phyloP scores from a whole-genome alignment of 2,113 vertebrate species.

The Ramphastos sulfuratus region DNA sequence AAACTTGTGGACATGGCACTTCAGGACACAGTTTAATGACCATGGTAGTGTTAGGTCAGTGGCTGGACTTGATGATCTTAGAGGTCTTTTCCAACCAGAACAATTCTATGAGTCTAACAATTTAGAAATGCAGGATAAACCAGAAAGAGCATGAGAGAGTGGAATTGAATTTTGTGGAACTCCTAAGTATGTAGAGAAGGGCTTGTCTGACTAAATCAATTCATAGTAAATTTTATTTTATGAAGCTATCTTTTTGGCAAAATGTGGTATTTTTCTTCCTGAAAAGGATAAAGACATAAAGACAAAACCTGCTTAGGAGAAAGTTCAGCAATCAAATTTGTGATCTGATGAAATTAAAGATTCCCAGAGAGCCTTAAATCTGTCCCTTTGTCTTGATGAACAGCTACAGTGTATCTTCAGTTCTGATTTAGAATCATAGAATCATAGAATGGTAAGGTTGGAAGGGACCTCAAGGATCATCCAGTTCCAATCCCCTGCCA shows the following conservation, averaged over 20 bases:
- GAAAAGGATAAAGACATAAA: neutral
- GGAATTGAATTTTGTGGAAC: neutral
- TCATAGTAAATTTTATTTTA: neutral
- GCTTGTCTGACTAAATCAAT: neutral
- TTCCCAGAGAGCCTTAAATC: slow-evolving; percentile 4
- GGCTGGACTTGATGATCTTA: too few species aligned
- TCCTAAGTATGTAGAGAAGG: neutral
- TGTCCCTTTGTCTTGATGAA: neutral
- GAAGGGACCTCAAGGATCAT: too few species aligned
- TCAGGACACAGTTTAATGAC: too few species aligned
- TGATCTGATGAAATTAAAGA: slow-evolving; percentile 2
- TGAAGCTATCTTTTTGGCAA: neutral
- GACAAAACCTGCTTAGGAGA: slow-evolving; percentile 1
- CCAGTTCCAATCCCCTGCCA: too few species aligned
- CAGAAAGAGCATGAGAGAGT: neutral
- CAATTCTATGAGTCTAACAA: neutral
- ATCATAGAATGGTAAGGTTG: too few species aligned
- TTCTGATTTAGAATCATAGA: neutral
- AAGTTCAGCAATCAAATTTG: neutral
- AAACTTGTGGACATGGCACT: too few species aligned
- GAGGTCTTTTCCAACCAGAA: too few species aligned
- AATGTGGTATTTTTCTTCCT: slow-evolving; percentile 2
- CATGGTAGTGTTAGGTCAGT: too few species aligned
- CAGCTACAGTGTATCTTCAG: neutral
- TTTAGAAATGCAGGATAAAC: neutral